Evolutionary conservation across 2,888 invertebrate species (phyloP), one percentile per base, ranked within the genome.

Genomic region (Eupithecia vulgata): DNA sequence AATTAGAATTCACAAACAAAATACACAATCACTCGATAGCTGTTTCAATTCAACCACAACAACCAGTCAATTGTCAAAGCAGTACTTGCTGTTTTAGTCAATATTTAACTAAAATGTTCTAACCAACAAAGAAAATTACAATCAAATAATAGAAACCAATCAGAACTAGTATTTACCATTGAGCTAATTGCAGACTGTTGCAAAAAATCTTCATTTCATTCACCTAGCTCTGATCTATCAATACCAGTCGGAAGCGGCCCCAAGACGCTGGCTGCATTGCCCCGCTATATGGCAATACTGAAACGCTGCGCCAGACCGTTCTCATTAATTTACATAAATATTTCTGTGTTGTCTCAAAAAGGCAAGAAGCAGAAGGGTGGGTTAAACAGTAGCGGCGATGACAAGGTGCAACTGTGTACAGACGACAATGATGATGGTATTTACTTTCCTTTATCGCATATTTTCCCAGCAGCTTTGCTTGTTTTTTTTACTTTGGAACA

Each of bases 291-390:
- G 30, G 30, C 30, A 30, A 30, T 30, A 4, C 30, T 30, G 30
- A 30, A 30, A 4, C 30, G 30, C 30, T 30, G 30, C 30, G 30
- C 30, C 30, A 30, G 30, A 30, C 30, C 15, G 5, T 52, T 52
- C 21, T 57, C 12, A 57, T 13, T 25, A 13, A 57, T 57, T 52
- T 57, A 25, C 8, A 25, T 21, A 25, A 12, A 13, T 57, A 57
- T 57, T 57, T 80, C 84, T 84, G 86, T 87, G 83, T 91, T 92
- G 85, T 92, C 88, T 88, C 87, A 90, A 91, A 90, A 94, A 94
- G 94, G 91, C 76, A 93, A 89, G 93, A 93, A 92, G 93, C 89
- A 86, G 88, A 94, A 89, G 88, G 88, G 88, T 87, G 92, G 89
- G 78, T 86, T 91, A 80, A 82, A 88, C 80, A 90, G 89, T 88